Percentiles rank a stretch among this genome's conserved stretches.
phyloP scores from a whole-genome alignment of 1,140 invertebrate genomes.

The Drosophila punjabiensis region DNA sequence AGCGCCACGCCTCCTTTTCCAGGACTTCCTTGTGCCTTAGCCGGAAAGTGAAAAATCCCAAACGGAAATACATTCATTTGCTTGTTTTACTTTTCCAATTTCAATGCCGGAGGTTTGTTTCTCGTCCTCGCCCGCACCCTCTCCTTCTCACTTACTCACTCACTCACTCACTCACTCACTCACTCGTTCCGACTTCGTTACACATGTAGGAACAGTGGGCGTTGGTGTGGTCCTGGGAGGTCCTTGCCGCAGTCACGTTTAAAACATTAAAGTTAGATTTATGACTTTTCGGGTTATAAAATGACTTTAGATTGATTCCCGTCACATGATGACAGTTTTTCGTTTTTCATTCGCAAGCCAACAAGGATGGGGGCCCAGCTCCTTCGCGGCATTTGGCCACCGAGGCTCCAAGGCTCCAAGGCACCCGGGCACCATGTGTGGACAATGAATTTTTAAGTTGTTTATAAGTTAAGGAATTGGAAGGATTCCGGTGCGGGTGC shows the following conservation, averaged over 20 bases:
- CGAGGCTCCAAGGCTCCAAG: not conserved
- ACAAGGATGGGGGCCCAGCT: constrained; percentile 11
- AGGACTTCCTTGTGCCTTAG: constrained; percentile 14
- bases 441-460: constrained; percentile 85
- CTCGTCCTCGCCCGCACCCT: not conserved
- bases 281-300: constrained; percentile 85
- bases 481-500: constrained; percentile 7
- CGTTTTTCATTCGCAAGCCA: constrained; percentile 73
- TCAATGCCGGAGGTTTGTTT: constrained; percentile 63
- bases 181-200: constrained; percentile 32
- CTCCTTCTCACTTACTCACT: not conserved
- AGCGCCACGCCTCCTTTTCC: constrained; percentile 9
- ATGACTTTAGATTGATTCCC: constrained; percentile 85
- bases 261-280: constrained; percentile 85
- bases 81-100: constrained; percentile 84
- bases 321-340: constrained; percentile 85
- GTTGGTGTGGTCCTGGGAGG: constrained; percentile 28
- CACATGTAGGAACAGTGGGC: constrained; percentile 37
- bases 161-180: not conserved
- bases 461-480: constrained; percentile 71
- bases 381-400: not conserved
- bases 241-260: constrained; percentile 84
- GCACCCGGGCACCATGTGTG: constrained; percentile 70
- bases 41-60: constrained; percentile 82
- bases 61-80: constrained; percentile 84